Percentiles rank a stretch among this genome's conserved stretches.
These are phyloP conservation scores for Callosobruchus maculatus DNA, from an alignment of 2,888 invertebrate genomes.

Conservation along the genomic window DNA sequence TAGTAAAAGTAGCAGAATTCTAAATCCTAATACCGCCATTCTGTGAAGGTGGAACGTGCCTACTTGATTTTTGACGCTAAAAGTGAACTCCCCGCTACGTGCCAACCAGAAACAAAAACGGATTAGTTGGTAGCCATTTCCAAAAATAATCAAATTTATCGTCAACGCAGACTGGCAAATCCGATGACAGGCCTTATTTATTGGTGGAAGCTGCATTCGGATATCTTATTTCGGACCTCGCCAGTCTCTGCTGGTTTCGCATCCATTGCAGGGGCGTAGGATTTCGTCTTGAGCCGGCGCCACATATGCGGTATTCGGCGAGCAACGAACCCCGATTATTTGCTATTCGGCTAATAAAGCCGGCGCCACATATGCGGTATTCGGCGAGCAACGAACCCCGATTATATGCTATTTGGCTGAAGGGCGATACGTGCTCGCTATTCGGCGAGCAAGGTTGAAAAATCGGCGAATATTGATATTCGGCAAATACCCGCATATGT, in stretches of 20 bases:
- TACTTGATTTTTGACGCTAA: neutral
- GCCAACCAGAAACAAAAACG: neutral
- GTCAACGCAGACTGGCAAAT: neutral
- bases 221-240: neutral
- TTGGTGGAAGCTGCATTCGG: neutral
- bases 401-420: no score
- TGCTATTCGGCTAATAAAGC: no score
- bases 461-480: no score
- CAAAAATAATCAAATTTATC: neutral
- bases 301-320: no score
- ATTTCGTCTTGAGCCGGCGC: no score
- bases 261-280: neutral
- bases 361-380: no score
- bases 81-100: neutral
- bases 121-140: neutral
- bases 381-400: no score
- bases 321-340: no score
- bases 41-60: neutral
- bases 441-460: no score
- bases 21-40: neutral
- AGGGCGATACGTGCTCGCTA: no score
- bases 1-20: no score
- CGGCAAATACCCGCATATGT: no score
- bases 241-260: neutral
- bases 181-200: neutral